These are phyloP conservation scores for Phortica magna DNA, from an alignment of 2,888 invertebrate genomes.

Conservation along the genomic window DNA sequence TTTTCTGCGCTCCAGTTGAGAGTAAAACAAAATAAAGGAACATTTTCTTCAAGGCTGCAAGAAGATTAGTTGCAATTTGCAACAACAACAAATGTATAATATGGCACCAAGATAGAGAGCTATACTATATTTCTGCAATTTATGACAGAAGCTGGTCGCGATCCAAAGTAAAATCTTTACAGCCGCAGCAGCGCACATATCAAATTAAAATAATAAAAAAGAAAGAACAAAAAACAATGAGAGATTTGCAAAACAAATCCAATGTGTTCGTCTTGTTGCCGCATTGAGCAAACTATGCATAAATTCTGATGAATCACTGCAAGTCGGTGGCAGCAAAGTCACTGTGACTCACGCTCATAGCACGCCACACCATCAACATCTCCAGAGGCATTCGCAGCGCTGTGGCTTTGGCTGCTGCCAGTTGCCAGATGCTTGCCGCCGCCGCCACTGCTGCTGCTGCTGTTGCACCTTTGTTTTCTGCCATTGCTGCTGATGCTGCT, in stretches of 20 bases:
- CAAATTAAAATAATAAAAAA: background rate
- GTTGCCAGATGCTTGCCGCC: too few species aligned
- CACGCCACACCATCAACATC: background rate
- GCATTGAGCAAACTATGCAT: background rate
- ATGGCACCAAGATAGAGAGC: too few species aligned
- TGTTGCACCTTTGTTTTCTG: conserved; percentile 10
- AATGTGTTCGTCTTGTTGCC: background rate
- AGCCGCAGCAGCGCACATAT: background rate
- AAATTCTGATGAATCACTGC: conserved; percentile 20
- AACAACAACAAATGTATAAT: too few species aligned
- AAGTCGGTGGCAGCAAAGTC: background rate
- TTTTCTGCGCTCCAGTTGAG: conserved; percentile 35
- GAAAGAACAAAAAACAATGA: background rate
- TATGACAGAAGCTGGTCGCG: background rate
- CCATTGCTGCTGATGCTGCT: background rate
- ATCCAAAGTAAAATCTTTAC: background rate
- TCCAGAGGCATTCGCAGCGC: background rate
- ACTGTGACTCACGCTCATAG: background rate
- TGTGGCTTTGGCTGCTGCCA: conserved; percentile 6
- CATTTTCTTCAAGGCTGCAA: too few species aligned
- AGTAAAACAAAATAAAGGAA: background rate
- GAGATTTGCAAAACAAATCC: background rate
- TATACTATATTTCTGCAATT: background rate
- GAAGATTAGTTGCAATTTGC: too few species aligned
- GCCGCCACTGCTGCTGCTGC: background rate